Conservation (phyloP, 2,888 invertebrate species). For the Nasonia oneida region DNA sequence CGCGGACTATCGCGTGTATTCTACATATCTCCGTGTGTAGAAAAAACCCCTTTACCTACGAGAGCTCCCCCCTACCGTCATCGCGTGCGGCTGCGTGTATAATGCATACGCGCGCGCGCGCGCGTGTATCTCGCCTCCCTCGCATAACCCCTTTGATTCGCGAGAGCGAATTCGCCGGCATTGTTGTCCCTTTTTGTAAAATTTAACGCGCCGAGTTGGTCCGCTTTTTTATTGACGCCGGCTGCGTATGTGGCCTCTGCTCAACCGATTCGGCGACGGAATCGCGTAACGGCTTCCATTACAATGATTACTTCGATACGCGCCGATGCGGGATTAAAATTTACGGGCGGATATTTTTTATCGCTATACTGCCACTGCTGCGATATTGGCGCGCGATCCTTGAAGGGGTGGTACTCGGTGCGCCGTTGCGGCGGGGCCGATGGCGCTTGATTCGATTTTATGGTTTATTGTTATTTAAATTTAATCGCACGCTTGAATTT, state of each 20-base stretch:
- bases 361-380: background rate
- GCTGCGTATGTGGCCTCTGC: background rate
- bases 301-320: constrained; percentile 58
- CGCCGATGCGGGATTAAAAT: constrained; percentile 48
- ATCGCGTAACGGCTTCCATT: constrained; percentile 52
- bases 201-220: constrained; percentile 26
- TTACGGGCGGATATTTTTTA: constrained; percentile 43
- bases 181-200: constrained; percentile 50
- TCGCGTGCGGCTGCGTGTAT: background rate
- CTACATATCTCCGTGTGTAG: constrained; percentile 3
- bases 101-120: background rate
- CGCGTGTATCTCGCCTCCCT: constrained; percentile 70
- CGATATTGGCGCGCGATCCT: background rate
- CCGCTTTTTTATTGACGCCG: constrained; percentile 17
- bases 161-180: constrained; percentile 32
- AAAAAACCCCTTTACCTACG: constrained; percentile 74
- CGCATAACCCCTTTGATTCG: constrained; percentile 72
- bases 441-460: constrained; percentile 28
- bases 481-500: background rate
- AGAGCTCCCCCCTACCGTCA: background rate
- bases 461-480: background rate
- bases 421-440: constrained; percentile 31
- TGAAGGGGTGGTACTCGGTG: background rate
- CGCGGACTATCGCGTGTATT: constrained; percentile 51
- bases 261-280: constrained; percentile 8